Percentiles rank a stretch among this genome's conserved stretches.
Conservation (phyloP, 2,797 vertebrate genomes). For the Pangasius larnaudii region DNA sequence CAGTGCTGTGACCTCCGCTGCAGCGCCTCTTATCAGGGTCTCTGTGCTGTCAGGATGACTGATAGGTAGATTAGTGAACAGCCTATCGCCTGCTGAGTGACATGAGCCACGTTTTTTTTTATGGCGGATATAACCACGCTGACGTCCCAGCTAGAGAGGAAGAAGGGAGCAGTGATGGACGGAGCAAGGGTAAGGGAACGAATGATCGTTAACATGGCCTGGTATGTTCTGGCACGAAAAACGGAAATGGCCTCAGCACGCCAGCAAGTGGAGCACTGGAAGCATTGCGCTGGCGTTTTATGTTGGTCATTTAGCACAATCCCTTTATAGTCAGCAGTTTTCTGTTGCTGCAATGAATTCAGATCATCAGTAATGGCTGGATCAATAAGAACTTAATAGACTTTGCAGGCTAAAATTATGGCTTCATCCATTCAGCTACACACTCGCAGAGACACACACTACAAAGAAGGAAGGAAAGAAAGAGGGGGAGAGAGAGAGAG, state of each 20-base stretch:
- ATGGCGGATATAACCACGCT: constrained; percentile 36
- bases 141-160: constrained; percentile 11
- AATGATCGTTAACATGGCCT: constrained; percentile 32
- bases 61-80: constrained; percentile 58
- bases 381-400: constrained; percentile 85
- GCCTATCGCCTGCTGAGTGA: constrained; percentile 48
- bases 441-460: constrained; percentile 17
- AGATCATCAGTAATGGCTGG: constrained; percentile 81
- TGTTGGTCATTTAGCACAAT: constrained; percentile 77
- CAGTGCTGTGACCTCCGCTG: constrained; percentile 49
- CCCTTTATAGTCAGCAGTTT: constrained; percentile 81
- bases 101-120: constrained; percentile 41
- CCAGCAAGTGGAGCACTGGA: constrained; percentile 25
- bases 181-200: constrained; percentile 5
- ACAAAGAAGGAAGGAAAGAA: background rate
- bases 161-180: constrained; percentile 29
- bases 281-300: constrained; percentile 66
- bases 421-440: constrained; percentile 52
- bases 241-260: background rate
- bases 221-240: constrained; percentile 6
- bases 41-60: constrained; percentile 56
- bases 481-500: background rate
- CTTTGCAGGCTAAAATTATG: constrained; percentile 51
- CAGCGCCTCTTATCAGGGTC: constrained; percentile 47
- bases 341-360: constrained; percentile 75